Percentiles rank a stretch among this genome's conserved stretches.
Evolutionary conservation across 1,140 invertebrate species (phyloP).

Genomic region (Plectrocnemia conspersa): DNA sequence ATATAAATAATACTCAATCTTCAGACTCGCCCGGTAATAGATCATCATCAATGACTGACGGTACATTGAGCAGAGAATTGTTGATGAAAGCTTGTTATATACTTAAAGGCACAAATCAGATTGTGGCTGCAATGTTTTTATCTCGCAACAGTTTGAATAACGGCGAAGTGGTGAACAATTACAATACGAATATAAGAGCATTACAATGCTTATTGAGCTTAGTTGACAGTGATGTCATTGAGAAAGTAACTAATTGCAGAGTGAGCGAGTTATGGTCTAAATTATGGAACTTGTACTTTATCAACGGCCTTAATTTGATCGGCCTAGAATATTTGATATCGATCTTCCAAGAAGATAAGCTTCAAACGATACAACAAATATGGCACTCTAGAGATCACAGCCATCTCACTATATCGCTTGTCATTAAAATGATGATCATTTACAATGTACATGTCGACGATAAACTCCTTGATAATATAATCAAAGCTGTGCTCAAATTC

Average conservation of each 20-base stretch:
- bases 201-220: slow-evolving; percentile 50
- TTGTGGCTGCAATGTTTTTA: slow-evolving; percentile 49
- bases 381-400: slow-evolving; percentile 41
- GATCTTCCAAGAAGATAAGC: slow-evolving; percentile 46
- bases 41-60: slow-evolving; percentile 12
- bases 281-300: slow-evolving; percentile 44
- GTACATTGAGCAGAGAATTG: slow-evolving; percentile 39
- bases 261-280: slow-evolving; percentile 43
- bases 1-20: slow-evolving; percentile 38
- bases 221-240: slow-evolving; percentile 44
- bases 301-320: slow-evolving; percentile 44
- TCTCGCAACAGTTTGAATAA: slow-evolving; percentile 49
- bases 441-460: slow-evolving; percentile 38
- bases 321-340: slow-evolving; percentile 48
- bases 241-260: slow-evolving; percentile 45
- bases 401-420: slow-evolving; percentile 42
- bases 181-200: slow-evolving; percentile 46
- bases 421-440: slow-evolving; percentile 41
- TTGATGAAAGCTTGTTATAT: slow-evolving; percentile 50
- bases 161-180: slow-evolving; percentile 46
- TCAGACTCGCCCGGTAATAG: slow-evolving; percentile 32
- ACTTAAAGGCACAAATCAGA: slow-evolving; percentile 48
- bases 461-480: slow-evolving; percentile 38
- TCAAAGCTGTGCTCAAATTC: slow-evolving; percentile 41
- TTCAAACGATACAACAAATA: slow-evolving; percentile 42